A percentile compares a stretch with the other conserved stretches of the same genome.
phyloP scores from a whole-genome alignment of 2,797 vertebrate species.

The Rhinichthys osculus region DNA sequence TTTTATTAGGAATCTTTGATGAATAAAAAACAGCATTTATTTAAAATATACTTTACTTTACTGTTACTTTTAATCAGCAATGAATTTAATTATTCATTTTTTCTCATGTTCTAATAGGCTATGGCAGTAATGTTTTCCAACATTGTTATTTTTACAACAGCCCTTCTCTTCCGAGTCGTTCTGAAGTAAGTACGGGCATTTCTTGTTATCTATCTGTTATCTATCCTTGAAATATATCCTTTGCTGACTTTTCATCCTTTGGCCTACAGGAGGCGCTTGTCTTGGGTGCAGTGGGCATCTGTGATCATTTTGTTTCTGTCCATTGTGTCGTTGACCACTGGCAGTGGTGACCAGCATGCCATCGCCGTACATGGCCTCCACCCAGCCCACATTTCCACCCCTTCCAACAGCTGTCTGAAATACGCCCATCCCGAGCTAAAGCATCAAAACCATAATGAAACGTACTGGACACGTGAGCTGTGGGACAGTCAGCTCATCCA shows the following conservation, averaged over 20 bases:
- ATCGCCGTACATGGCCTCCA: slow-evolving; percentile 81
- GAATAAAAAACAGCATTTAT: not conserved
- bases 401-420: slow-evolving; percentile 89
- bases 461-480: slow-evolving; percentile 69
- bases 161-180: slow-evolving; percentile 93
- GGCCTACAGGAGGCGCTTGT: slow-evolving; percentile 85
- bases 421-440: slow-evolving; percentile 75
- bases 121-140: slow-evolving; percentile 97
- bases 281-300: slow-evolving; percentile 94
- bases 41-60: not conserved
- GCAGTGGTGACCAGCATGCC: slow-evolving; percentile 80
- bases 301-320: slow-evolving; percentile 92
- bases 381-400: slow-evolving; percentile 77
- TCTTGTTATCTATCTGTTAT: not conserved
- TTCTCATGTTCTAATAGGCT: slow-evolving; percentile 81
- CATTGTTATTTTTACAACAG: slow-evolving; percentile 98
- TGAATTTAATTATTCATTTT: not conserved
- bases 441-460: slow-evolving; percentile 70
- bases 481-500: slow-evolving; percentile 80
- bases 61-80: no score
- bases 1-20: not conserved
- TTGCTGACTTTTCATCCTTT: slow-evolving; percentile 4
- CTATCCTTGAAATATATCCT: not conserved
- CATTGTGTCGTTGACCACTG: slow-evolving; percentile 88
- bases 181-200: slow-evolving; percentile 87